Base-by-base conservation (phyloP, 2,113 vertebrate species). In the Tetrax tetrax region DNA sequence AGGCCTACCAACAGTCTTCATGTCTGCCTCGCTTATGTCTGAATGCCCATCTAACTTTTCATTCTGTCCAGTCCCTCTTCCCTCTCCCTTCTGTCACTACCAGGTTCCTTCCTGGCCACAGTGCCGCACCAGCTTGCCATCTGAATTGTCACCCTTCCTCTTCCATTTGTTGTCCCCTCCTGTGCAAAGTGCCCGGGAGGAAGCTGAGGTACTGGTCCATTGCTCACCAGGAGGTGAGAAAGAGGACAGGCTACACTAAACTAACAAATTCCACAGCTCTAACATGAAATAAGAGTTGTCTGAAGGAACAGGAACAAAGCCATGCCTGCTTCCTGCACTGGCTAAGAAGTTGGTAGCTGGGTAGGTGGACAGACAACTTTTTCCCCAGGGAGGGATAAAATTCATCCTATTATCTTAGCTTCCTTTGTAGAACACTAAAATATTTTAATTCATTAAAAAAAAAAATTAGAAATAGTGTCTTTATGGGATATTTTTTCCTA, bases 11-110 rank as follows among this genome's bases (percentile, higher is more conserved):
- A 85, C 24, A 35, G 5, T 15, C 31, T 59, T 63, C 24, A 20
- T 8, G 4, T n/a, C 71, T 51, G 19, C 31, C 54, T 53, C 3
- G 0, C 38, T 23, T 33, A 2, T 1, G 0, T 54, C 43, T 25
- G 9, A 63, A 59, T 27, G 31, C 12, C 15, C 12, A 37, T 31
- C 33, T 68, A 29, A 57, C 41, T 35, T 51, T 63, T 18, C 41
- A 25, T 51, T 33, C 59, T 63, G 35, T 31, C 28, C 27, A 61
- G 43, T 14, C 33, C 6, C 6, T 24, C 25, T 37, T 77, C 27
- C 29, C 24, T 7, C 35, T 71, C 53, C 10, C 35, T 85, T 72
- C 35, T 83, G 41, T 72, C 48, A 33, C 48, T 51, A 22, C 35
- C 20, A 23, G 19, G 29, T 45, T 54, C 12, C 17, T 81, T 51